Conservation (phyloP, 2,797 vertebrate genomes). For the Mus caroli region DNA sequence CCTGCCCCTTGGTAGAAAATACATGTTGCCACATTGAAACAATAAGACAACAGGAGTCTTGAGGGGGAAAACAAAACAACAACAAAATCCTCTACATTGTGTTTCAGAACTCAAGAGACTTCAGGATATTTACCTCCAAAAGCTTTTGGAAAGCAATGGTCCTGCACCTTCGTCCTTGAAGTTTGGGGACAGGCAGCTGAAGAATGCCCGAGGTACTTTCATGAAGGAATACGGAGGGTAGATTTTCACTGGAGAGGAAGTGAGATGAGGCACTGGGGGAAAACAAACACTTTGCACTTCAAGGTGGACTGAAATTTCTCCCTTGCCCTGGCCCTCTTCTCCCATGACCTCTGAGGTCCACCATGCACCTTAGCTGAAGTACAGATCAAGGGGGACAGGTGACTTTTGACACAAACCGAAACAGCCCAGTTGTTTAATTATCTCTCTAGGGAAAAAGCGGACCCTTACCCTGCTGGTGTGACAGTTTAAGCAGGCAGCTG, state of each 20-base stretch:
- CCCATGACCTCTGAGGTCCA: slow-evolving; percentile 83
- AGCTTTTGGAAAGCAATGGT: slow-evolving; percentile 22
- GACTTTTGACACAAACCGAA: slow-evolving; percentile 86
- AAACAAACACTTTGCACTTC: slow-evolving; percentile 88
- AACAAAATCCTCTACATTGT: not conserved
- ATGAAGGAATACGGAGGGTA: slow-evolving; percentile 74
- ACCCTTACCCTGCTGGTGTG: slow-evolving; percentile 83
- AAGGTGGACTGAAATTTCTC: slow-evolving; percentile 86
- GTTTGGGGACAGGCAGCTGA: slow-evolving; percentile 42
- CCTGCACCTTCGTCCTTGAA: not conserved
- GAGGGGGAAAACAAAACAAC: not conserved
- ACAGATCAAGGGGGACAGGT: slow-evolving; percentile 88
- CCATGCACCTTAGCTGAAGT: slow-evolving; percentile 80
- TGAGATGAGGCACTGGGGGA: slow-evolving; percentile 75
- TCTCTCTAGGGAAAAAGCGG: slow-evolving; percentile 76
- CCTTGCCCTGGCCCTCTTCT: slow-evolving; percentile 82
- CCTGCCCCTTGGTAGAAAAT: not conserved
- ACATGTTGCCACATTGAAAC: not conserved
- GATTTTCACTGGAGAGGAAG: slow-evolving; percentile 82
- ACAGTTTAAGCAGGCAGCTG: slow-evolving; percentile 81
- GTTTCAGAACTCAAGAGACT: not conserved
- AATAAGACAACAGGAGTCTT: not conserved
- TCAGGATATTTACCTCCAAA: not conserved
- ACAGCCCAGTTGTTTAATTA: slow-evolving; percentile 85
- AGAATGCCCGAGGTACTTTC: slow-evolving; percentile 55